These are phyloP conservation scores for Parnassius apollo DNA, from an alignment of 2,888 invertebrate species.

Conservation along the genomic window DNA sequence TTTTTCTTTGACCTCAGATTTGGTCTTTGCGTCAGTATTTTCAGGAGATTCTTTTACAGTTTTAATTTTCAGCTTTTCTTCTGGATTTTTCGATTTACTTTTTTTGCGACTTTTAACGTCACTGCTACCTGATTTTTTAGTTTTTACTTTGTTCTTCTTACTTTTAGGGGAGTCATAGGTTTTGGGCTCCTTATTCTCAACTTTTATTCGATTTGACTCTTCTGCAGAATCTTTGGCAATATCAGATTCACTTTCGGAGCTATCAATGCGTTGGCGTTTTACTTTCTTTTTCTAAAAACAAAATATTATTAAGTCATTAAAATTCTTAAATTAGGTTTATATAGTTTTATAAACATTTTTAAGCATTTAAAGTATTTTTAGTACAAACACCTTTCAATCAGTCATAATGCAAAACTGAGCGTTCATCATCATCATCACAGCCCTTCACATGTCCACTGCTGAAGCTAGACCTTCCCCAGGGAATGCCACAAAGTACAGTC, in stretches of 20 bases:
- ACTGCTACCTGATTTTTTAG: neutral
- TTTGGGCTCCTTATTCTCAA: conserved; percentile 45
- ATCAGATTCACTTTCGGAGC: conserved; percentile 62
- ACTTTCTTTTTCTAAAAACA: conserved; percentile 52
- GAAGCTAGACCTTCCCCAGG: no score
- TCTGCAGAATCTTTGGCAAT: conserved; percentile 27
- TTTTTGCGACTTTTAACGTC: conserved; percentile 27
- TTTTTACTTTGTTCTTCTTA: conserved; percentile 40
- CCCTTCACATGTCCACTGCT: no score
- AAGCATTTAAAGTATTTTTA: no score
- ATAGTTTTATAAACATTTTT: no score
- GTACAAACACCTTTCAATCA: no score
- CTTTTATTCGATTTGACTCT: conserved; percentile 39
- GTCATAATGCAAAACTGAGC: no score
- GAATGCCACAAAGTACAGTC: no score
- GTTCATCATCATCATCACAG: no score
- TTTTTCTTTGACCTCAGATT: conserved; percentile 30
- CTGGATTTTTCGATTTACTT: conserved; percentile 27
- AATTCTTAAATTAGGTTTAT: no score
- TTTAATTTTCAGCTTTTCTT: conserved; percentile 22
- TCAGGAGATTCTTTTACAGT: conserved; percentile 24
- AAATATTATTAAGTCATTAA: neutral
- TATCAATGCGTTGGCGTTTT: conserved; percentile 66
- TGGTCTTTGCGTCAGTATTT: conserved; percentile 4
- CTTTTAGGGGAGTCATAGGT: conserved; percentile 57